A percentile compares a stretch with the other conserved stretches of the same genome.
Evolutionary conservation across 2,888 invertebrate genomes (phyloP).

Genomic region (Stomorhina lunata): DNA sequence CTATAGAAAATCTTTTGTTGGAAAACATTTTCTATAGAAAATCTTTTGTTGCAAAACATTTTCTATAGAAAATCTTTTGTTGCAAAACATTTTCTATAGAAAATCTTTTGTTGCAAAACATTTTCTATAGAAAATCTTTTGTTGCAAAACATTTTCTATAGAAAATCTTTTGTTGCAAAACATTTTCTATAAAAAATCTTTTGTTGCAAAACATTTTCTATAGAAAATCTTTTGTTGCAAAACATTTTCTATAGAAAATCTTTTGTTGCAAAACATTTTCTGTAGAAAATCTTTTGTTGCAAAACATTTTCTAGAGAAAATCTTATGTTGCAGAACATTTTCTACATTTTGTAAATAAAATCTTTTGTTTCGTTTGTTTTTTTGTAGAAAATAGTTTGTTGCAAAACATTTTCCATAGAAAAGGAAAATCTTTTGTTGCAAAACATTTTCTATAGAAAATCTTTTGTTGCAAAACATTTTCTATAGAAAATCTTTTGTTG

Average conservation of each 20-base stretch:
- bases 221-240: neutral
- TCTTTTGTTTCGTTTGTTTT: no score
- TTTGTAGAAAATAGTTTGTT: no score
- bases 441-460: no score
- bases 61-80: neutral
- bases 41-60: neutral
- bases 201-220: neutral
- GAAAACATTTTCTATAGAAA: neutral
- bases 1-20: neutral
- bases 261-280: neutral
- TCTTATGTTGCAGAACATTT: neutral
- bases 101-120: neutral
- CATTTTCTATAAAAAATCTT: neutral
- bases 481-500: no score
- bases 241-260: neutral
- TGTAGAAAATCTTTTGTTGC: neutral
- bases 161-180: neutral
- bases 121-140: neutral
- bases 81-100: neutral
- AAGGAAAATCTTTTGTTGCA: no score
- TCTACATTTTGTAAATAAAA: no score
- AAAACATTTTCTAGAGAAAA: neutral
- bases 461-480: no score
- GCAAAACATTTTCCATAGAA: no score
- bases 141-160: neutral